These are phyloP conservation scores for Euura saliciscinereae DNA, from an alignment of 1,140 invertebrate species.

Conservation along the genomic window DNA sequence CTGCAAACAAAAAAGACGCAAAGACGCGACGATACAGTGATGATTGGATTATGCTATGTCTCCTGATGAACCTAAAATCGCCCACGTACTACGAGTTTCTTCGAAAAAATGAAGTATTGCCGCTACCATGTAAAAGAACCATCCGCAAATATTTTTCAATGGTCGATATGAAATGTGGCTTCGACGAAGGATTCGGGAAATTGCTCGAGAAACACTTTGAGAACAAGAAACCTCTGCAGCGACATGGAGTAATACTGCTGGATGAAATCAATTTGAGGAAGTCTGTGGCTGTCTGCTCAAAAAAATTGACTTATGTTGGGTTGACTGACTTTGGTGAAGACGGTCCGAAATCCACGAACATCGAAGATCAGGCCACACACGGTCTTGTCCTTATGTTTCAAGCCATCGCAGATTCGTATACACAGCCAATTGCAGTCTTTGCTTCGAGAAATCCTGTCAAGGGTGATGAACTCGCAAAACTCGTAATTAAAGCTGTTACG, in stretches of 20 bases:
- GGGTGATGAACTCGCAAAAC: conserved; percentile 20
- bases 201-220: conserved; percentile 20
- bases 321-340: conserved; percentile 24
- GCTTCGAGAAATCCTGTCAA: conserved; percentile 20
- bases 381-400: conserved; percentile 24
- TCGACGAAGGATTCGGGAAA: conserved; percentile 24
- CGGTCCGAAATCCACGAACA: not conserved
- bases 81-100: not conserved
- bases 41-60: conserved; percentile 11
- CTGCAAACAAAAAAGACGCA: not conserved
- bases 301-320: conserved; percentile 19
- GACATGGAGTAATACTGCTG: conserved; percentile 22
- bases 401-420: conserved; percentile 19
- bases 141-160: conserved; percentile 10
- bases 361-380: conserved; percentile 24
- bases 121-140: not conserved
- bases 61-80: conserved; percentile 8
- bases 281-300: conserved; percentile 18
- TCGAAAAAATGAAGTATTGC: not conserved
- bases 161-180: conserved; percentile 19
- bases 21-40: not conserved
- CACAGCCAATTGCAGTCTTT: conserved; percentile 27
- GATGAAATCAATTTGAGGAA: conserved; percentile 23
- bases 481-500: conserved; percentile 15
- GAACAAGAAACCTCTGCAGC: conserved; percentile 8